Conservation (phyloP, 1,140 invertebrate genomes). For the Tetramorium alpestre region DNA sequence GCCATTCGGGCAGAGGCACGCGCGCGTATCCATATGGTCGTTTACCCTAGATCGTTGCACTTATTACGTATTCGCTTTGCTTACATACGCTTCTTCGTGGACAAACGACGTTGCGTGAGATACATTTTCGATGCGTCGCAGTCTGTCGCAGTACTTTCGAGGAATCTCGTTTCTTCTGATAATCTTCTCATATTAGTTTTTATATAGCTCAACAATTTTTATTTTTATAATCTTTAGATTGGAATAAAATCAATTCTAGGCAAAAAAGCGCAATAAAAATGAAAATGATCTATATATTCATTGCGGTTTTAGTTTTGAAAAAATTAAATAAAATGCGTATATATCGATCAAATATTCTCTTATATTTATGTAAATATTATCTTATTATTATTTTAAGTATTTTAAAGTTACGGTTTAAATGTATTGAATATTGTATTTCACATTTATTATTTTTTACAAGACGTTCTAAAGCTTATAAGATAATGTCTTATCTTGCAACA, state of each 20-base stretch:
- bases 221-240: not conserved
- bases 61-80: slow-evolving; percentile 21
- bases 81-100: not conserved
- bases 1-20: not conserved
- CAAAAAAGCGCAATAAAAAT: not conserved
- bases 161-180: not conserved
- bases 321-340: not conserved
- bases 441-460: not conserved
- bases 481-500: not conserved
- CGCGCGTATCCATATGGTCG: not conserved
- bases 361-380: not conserved
- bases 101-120: not conserved
- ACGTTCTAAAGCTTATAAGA: not conserved
- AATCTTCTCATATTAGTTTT: not conserved
- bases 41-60: not conserved
- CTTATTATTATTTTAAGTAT: not conserved
- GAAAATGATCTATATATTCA: not conserved
- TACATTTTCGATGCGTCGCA: not conserved
- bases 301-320: not conserved
- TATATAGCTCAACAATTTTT: not conserved
- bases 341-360: not conserved
- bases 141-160: not conserved
- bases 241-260: not conserved
- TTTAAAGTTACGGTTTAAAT: not conserved
- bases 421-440: too few species aligned